Conservation (phyloP, 2,888 invertebrate species). For the Argynnis bischoffii region DNA sequence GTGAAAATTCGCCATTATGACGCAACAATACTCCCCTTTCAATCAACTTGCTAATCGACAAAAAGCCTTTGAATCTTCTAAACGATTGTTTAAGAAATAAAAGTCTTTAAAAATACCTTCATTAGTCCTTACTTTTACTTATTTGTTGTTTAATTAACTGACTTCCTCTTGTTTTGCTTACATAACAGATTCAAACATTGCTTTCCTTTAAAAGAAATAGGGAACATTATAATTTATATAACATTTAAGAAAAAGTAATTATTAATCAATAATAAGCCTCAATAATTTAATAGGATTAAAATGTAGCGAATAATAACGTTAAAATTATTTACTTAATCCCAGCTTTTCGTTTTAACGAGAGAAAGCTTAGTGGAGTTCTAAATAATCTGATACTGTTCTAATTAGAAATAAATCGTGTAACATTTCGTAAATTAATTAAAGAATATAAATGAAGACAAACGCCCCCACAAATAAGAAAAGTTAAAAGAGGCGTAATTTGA, state of each 20-base stretch:
- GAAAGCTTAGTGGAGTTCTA: neutral
- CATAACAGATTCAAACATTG: too few species aligned
- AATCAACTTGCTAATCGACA: slow-evolving; percentile 31
- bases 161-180: neutral
- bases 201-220: too few species aligned
- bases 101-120: neutral
- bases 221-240: too few species aligned
- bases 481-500: slow-evolving; percentile 49
- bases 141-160: too few species aligned
- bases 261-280: neutral
- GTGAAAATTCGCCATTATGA: slow-evolving; percentile 32
- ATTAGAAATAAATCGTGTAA: slow-evolving; percentile 13
- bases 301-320: neutral
- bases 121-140: neutral
- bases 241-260: too few species aligned
- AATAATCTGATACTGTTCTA: slow-evolving; percentile 3
- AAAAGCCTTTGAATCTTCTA: slow-evolving; percentile 31
- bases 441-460: slow-evolving; percentile 1
- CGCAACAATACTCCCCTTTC: slow-evolving; percentile 33
- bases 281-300: neutral
- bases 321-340: neutral
- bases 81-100: slow-evolving; percentile 25
- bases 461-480: slow-evolving; percentile 22
- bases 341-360: slow-evolving; percentile 9
- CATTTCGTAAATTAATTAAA: slow-evolving; percentile 2